Evolutionary conservation across 2,113 vertebrate species (phyloP).

Genomic region (Atlantisia rogersi): DNA sequence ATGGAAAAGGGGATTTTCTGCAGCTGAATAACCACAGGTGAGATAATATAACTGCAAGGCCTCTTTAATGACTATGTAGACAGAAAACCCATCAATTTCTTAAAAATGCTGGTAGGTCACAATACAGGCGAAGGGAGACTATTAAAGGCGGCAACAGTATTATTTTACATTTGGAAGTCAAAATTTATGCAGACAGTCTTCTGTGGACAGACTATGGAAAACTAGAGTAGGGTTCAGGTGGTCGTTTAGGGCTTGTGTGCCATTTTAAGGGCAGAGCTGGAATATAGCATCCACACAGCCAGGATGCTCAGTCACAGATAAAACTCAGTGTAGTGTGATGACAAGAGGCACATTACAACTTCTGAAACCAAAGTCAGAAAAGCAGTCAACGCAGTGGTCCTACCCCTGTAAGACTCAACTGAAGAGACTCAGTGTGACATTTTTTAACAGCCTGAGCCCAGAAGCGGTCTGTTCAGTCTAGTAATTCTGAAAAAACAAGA

Average conservation of each 20-base stretch:
- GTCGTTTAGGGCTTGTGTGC: background rate
- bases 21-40: background rate
- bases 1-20: slow-evolving; percentile 29
- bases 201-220: background rate
- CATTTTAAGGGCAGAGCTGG: background rate
- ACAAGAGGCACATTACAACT: background rate
- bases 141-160: background rate
- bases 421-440: background rate
- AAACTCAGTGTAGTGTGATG: background rate
- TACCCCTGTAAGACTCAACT: background rate
- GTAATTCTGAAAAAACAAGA: background rate
- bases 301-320: background rate
- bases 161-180: background rate
- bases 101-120: background rate
- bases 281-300: background rate
- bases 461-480: background rate
- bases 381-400: background rate
- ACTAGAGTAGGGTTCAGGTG: background rate
- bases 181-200: background rate
- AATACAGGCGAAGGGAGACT: background rate
- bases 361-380: background rate
- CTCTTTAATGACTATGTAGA: background rate
- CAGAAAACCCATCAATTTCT: background rate
- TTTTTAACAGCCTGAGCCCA: background rate
- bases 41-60: background rate